phyloP scores from a whole-genome alignment of 2,797 vertebrate genomes.

The Sternotherus odoratus region DNA sequence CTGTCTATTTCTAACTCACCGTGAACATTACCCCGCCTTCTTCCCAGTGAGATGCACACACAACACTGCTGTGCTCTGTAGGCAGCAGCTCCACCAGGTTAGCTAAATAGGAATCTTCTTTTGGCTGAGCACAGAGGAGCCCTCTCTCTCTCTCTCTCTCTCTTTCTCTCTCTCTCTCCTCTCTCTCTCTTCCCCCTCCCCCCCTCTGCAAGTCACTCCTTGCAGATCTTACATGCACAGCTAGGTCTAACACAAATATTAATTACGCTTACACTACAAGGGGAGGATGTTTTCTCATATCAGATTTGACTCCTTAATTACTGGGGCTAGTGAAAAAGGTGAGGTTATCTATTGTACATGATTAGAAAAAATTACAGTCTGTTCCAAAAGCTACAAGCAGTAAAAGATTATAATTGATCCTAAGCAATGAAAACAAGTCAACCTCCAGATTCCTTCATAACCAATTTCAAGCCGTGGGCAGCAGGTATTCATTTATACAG shows the following conservation, averaged over 20 bases:
- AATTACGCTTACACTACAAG: not conserved
- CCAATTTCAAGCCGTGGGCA: not conserved
- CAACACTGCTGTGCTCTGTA: not conserved
- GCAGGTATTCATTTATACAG: not conserved
- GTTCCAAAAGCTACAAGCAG: not conserved
- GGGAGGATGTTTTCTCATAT: not conserved
- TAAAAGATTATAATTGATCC: slow-evolving; percentile 2
- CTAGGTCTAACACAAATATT: slow-evolving; percentile 1
- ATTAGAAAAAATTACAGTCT: not conserved
- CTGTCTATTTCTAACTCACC: slow-evolving; percentile 24
- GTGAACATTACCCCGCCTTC: not conserved
- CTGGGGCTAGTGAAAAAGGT: not conserved
- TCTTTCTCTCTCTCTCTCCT: slow-evolving; percentile 9
- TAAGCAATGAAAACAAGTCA: not conserved
- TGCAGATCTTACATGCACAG: not conserved
- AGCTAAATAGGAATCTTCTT: not conserved
- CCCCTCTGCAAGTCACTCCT: not conserved
- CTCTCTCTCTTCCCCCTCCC: too few species aligned
- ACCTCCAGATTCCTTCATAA: slow-evolving; percentile 9
- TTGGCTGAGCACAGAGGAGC: not conserved
- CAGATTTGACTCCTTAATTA: slow-evolving; percentile 13
- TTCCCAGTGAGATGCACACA: not conserved
- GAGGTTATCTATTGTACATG: not conserved
- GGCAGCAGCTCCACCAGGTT: not conserved
- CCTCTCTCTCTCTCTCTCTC: not conserved